phyloP scores from a whole-genome alignment of 2,113 vertebrate species.

The Regulus satrapa region DNA sequence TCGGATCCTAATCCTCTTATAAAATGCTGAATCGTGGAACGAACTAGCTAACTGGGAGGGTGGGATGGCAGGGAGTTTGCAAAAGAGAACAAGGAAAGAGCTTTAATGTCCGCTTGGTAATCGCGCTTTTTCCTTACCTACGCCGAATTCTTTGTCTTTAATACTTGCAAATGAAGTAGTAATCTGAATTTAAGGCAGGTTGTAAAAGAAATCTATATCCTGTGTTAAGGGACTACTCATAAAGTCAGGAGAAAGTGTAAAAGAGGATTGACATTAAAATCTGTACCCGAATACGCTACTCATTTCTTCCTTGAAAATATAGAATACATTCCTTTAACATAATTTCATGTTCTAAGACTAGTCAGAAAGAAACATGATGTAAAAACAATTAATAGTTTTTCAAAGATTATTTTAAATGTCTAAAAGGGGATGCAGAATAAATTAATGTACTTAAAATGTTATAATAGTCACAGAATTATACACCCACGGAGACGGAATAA shows the following conservation, averaged over 20 bases:
- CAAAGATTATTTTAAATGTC: background rate
- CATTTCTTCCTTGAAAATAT: background rate
- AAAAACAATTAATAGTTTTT: background rate
- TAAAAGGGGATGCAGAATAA: background rate
- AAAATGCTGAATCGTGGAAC: background rate
- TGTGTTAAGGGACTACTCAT: background rate
- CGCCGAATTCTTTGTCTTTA: background rate
- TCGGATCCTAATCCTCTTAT: background rate
- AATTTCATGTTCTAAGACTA: background rate
- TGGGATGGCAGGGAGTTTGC: background rate
- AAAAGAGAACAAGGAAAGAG: background rate
- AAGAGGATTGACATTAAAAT: background rate
- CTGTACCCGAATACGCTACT: background rate
- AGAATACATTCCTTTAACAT: background rate
- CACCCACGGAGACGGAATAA: background rate
- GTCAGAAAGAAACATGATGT: background rate
- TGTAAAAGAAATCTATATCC: background rate
- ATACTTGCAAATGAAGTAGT: background rate
- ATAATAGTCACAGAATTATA: background rate
- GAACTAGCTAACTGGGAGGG: background rate
- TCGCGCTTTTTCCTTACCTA: background rate
- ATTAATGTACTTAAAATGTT: background rate
- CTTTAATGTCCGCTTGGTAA: background rate
- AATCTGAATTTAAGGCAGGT: background rate
- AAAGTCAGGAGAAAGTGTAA: background rate